Evolutionary conservation across 2,888 invertebrate genomes (phyloP).

Genomic region (Sesia bembeciformis): DNA sequence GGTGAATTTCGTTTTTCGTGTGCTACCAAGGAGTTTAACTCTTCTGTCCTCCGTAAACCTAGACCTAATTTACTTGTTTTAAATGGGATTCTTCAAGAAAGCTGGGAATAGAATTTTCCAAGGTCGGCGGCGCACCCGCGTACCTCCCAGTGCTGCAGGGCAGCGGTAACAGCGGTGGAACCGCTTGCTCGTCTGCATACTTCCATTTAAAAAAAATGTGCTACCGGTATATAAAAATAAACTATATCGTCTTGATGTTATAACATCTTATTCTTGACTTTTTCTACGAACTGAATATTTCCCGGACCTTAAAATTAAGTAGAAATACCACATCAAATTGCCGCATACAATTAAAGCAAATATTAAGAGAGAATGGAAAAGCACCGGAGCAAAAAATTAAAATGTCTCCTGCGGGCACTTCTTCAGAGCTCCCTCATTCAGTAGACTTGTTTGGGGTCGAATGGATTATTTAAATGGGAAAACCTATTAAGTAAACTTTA

Average conservation of each 20-base stretch:
- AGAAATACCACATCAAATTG: not conserved
- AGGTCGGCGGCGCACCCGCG: too few relatives aligned
- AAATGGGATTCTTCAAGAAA: not conserved
- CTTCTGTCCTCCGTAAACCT: too few relatives aligned
- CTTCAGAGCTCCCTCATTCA: not conserved
- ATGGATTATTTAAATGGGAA: not conserved
- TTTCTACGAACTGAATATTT: too few relatives aligned
- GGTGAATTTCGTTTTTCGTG: too few relatives aligned
- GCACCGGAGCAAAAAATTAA: conserved; percentile 1
- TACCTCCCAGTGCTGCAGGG: not conserved
- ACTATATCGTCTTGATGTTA: too few relatives aligned
- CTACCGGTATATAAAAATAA: too few relatives aligned
- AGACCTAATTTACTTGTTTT: not conserved
- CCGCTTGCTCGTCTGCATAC: too few relatives aligned
- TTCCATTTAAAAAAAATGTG: too few relatives aligned
- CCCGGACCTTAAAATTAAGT: too few relatives aligned
- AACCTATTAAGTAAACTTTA: not conserved
- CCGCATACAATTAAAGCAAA: conserved; percentile 1
- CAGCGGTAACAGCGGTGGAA: not conserved
- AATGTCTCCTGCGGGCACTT: not conserved
- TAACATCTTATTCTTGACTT: too few relatives aligned
- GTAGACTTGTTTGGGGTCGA: not conserved
- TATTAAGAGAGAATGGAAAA: conserved; percentile 1
- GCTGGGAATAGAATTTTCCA: not conserved
- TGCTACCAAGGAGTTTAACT: too few relatives aligned